Evolutionary conservation across 1,140 invertebrate genomes (phyloP), one percentile per base, ranked within the genome.

Genomic region (Lepidostoma basale): DNA sequence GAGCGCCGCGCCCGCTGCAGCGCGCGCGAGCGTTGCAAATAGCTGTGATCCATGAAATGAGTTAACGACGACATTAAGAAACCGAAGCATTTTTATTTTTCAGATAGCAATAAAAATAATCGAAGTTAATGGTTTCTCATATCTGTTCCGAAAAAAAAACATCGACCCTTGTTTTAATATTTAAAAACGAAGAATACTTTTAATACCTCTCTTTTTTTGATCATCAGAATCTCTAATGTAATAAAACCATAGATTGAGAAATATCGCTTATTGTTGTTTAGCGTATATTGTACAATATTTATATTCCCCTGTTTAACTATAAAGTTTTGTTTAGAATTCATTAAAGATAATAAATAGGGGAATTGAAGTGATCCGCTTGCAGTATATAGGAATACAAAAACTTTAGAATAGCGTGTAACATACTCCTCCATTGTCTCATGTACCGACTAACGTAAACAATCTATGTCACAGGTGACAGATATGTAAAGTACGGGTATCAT

Each of bases 401-500:
- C 8, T 39, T 25, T 4, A n/a, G n/a, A 25, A n/a, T 56, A 56
- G 16, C 2, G 1, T 45, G n/a, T 2, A 6, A 45, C 26, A 16
- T 12, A 45, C 18, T 47, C 44, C 42, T 58, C 36, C 63, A 66
- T 42, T 58, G 36, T 66, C 49, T 56, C 63, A 42, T 20, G 3
- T 40, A 66, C 33, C 44, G 18, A 14, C 10, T 59, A 47, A 36
- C 8, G 25, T 36, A 62, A 62, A 68, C 36, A 63, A 59, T 18
- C 36, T 23, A 62, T 62, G 56, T 70, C 63, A 62, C 62, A 40
- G 64, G 16, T 62, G 69, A 45, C 40, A 59, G 62, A 62, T 44
- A 62, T 68, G 62, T 39, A 33, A 64, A 42, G 69, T 71, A 67
- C 70, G 64, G 70, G 70, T 72, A 72, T 72, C 62, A 64, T 72